phyloP scores from a whole-genome alignment of 2,888 invertebrate species.

The Lycocerus yunnanus region DNA sequence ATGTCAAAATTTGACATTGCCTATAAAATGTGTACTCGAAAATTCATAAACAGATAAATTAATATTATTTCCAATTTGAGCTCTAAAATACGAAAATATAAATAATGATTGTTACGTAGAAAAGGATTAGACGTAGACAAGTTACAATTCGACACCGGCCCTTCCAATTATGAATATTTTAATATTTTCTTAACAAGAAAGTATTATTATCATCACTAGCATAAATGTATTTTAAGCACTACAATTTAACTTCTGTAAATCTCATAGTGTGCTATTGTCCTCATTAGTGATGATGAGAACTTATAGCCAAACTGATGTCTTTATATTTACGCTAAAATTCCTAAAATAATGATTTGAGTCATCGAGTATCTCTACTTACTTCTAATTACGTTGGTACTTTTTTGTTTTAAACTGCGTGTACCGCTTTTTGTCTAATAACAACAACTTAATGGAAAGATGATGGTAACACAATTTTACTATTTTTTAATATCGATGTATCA shows the following conservation, averaged over 20 bases:
- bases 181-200: background rate
- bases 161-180: background rate
- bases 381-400: conserved; percentile 19
- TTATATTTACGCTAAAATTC: conserved; percentile 8
- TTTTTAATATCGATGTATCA: background rate
- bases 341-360: conserved; percentile 18
- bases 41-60: no score
- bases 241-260: background rate
- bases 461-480: background rate
- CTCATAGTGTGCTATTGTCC: background rate
- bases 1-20: no score
- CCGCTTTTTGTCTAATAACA: background rate
- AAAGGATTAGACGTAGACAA: background rate
- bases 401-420: background rate
- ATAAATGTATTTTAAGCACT: background rate
- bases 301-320: background rate
- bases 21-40: no score
- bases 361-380: conserved; percentile 13
- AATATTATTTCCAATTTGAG: background rate
- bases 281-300: background rate
- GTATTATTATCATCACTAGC: background rate
- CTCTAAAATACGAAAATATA: background rate
- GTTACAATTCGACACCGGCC: background rate
- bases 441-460: background rate
- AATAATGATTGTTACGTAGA: background rate